phyloP scores from a whole-genome alignment of 2,888 invertebrate species.

The Rhimphoctona megacephalus region DNA sequence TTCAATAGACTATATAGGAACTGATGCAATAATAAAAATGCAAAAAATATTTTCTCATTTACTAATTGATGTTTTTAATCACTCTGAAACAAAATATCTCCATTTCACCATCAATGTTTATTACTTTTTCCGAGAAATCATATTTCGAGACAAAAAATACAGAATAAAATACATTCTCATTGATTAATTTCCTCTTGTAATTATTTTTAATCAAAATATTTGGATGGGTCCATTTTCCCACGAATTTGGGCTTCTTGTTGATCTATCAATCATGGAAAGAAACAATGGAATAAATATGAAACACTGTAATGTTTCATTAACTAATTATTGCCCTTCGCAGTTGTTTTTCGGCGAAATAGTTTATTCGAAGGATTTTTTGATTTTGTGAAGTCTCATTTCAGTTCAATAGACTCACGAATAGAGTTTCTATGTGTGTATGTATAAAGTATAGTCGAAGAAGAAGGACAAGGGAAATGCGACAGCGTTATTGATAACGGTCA shows the following conservation, averaged over 20 bases:
- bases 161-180: neutral
- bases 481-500: constrained; percentile 81
- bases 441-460: constrained; percentile 55
- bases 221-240: neutral
- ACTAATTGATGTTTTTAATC: constrained; percentile 4
- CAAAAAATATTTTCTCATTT: neutral
- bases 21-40: neutral
- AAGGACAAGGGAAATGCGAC: constrained; percentile 68
- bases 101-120: neutral
- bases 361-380: neutral
- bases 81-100: neutral
- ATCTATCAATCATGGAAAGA: too few species aligned
- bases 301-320: neutral
- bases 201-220: constrained; percentile 16
- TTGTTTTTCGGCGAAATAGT: neutral
- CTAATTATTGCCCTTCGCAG: neutral
- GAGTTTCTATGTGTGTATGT: neutral
- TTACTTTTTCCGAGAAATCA: neutral
- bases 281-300: too few species aligned
- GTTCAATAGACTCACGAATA: constrained; percentile 50
- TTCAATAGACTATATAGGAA: neutral
- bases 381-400: neutral
- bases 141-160: neutral
- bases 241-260: too few species aligned
- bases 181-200: neutral